Percentiles rank a stretch among this genome's conserved stretches.
Evolutionary conservation across 1,140 invertebrate genomes (phyloP).

Genomic region (Chrysopa pallens): DNA sequence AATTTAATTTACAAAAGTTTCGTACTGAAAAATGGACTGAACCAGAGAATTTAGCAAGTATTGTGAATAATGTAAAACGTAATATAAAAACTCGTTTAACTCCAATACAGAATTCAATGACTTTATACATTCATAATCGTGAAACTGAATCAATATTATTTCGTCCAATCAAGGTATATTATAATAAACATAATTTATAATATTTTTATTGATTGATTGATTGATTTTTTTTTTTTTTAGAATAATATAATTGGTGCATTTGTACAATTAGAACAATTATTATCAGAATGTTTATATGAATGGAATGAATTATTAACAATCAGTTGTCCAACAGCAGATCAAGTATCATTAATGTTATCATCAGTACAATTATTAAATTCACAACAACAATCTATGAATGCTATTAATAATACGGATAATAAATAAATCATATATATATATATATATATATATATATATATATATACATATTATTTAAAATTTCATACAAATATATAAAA

Average conservation of each 20-base stretch:
- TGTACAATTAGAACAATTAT: constrained; percentile 60
- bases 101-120: constrained; percentile 70
- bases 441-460: too few species aligned
- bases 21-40: constrained; percentile 22
- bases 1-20: too few species aligned
- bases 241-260: constrained; percentile 78
- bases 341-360: constrained; percentile 75
- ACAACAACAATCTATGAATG: neutral
- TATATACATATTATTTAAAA: too few species aligned
- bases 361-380: constrained; percentile 23
- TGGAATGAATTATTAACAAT: constrained; percentile 68
- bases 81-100: constrained; percentile 65
- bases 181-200: neutral
- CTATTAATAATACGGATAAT: too few species aligned
- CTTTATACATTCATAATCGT: constrained; percentile 86
- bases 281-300: constrained; percentile 51
- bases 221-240: constrained; percentile 27
- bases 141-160: constrained; percentile 95
- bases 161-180: constrained; percentile 62
- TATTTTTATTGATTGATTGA: neutral
- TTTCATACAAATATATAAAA: too few species aligned
- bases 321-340: constrained; percentile 76
- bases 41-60: constrained; percentile 31
- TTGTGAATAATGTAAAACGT: constrained; percentile 39
- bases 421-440: too few species aligned